Percentiles rank a stretch among this genome's conserved stretches.
phyloP scores from a whole-genome alignment of 2,113 vertebrate genomes.

The Cyphomyrus plagiostoma region DNA sequence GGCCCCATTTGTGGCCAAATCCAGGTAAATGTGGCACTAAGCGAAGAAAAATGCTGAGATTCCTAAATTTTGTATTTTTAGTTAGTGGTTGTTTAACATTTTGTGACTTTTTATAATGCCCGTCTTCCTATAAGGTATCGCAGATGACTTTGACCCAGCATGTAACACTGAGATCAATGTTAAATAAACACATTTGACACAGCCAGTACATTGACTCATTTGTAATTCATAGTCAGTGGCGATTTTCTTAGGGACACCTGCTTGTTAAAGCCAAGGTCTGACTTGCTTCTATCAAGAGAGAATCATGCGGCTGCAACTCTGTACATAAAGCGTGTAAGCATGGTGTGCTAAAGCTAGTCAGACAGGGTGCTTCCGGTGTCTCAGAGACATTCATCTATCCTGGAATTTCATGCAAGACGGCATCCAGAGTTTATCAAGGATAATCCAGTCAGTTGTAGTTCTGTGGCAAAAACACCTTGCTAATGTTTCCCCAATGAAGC shows the following conservation, averaged over 20 bases:
- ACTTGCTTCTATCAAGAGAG: not conserved
- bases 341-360: not conserved
- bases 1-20: not conserved
- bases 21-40: not conserved
- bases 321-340: not conserved
- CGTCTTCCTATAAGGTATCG: not conserved
- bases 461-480: not conserved
- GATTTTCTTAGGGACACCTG: not conserved
- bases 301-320: not conserved
- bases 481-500: not conserved
- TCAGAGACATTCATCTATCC: not conserved
- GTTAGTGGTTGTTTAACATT: not conserved
- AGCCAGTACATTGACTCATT: not conserved
- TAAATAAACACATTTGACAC: not conserved
- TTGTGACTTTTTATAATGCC: not conserved
- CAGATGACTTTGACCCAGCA: not conserved
- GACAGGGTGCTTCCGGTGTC: not conserved
- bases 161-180: not conserved
- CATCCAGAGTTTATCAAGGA: not conserved
- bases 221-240: not conserved
- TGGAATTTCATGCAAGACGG: not conserved
- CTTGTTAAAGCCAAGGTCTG: not conserved
- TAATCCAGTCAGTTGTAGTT: not conserved
- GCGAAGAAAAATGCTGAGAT: not conserved
- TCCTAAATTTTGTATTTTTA: not conserved